Evolutionary conservation across 2,113 vertebrate species (phyloP), one percentile per base, ranked within the genome.

Genomic region (Oreocharis arfaki): DNA sequence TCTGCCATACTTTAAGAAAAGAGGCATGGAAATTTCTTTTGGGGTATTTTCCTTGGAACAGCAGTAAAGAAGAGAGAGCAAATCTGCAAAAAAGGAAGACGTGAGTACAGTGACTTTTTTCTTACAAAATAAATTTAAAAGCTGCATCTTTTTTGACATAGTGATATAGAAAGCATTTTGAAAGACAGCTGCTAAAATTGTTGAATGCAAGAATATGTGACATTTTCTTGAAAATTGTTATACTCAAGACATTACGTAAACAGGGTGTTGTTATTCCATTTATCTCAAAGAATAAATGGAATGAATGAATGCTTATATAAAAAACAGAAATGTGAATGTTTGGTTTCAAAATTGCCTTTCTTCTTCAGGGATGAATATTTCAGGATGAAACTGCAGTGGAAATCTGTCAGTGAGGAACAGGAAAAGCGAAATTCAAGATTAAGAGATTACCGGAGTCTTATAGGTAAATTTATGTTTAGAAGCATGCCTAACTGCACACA

Each of bases 341-440:
- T 84, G 32, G 4, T 90, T 77, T 93, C 57, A 95, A 85, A 88
- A 87, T 96, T n/a, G 10, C 71, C 4, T 71, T 50, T 87, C 87
- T 90, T 96, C 30, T 97, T 46, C 84, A 99, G 99, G 27, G 99
- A 99, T 32, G 99, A 99, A 74, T 99, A 99, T 98, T 99, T 99
- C 97, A 98, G 98, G 97, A 99, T 99, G 99, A 99, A 99, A 96
- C 98, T 99, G 41, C 99, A 99, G 97, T 99, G 99, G 99, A 99
- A 99, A 75, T 99, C 99, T 7, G 98, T 99, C 68, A 99, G 99
- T 3, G 98, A 99, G 94, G 99, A 99, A 67, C 99, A 99, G 96
- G 99, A 99, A 97, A 99, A 98, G 92, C 98, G 99, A 93, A 99
- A 99, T 97, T 99, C 98, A 68, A 98, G 98, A 83, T 97, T 99